A percentile compares a stretch with the other conserved stretches of the same genome.
These are phyloP conservation scores for Stenodera caucasica DNA, from an alignment of 2,888 invertebrate species.

Conservation along the genomic window DNA sequence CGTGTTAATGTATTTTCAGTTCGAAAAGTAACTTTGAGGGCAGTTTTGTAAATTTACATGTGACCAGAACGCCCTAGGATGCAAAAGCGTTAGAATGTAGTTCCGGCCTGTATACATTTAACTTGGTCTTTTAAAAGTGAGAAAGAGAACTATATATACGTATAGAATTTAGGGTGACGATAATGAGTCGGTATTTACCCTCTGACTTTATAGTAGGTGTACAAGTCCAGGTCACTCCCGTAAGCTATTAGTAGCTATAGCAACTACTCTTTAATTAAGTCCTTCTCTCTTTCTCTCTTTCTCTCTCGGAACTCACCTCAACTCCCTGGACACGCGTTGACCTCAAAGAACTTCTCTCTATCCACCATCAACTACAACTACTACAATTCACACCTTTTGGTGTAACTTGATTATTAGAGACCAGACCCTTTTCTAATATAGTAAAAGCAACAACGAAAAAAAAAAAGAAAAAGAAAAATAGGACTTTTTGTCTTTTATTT, in stretches of 20 bases:
- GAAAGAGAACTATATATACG: neutral
- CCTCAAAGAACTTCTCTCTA: slow-evolving; percentile 42
- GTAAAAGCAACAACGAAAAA: neutral
- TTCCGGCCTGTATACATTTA: slow-evolving; percentile 10
- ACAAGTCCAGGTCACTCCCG: slow-evolving; percentile 39
- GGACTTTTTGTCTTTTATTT: slow-evolving; percentile 14
- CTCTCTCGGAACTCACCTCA: slow-evolving; percentile 37
- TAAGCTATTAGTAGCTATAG: slow-evolving; percentile 50
- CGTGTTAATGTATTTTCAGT: slow-evolving; percentile 30
- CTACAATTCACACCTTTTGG: slow-evolving; percentile 40
- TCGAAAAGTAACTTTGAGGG: slow-evolving; percentile 24
- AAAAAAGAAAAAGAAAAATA: slow-evolving; percentile 1
- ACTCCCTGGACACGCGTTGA: slow-evolving; percentile 42
- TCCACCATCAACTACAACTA: slow-evolving; percentile 18
- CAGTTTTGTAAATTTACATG: slow-evolving; percentile 32
- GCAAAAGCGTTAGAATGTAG: slow-evolving; percentile 12
- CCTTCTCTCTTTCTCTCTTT: too few species aligned
- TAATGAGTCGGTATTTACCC: slow-evolving; percentile 41
- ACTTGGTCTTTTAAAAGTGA: neutral
- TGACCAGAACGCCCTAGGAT: slow-evolving; percentile 13
- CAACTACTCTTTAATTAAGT: slow-evolving; percentile 50
- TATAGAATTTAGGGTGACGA: slow-evolving; percentile 17
- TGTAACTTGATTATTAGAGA: slow-evolving; percentile 24
- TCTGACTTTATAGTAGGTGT: slow-evolving; percentile 34
- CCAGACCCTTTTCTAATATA: neutral